Evolutionary conservation across 2,888 invertebrate species (phyloP).

Genomic region (Stenurella melanura): DNA sequence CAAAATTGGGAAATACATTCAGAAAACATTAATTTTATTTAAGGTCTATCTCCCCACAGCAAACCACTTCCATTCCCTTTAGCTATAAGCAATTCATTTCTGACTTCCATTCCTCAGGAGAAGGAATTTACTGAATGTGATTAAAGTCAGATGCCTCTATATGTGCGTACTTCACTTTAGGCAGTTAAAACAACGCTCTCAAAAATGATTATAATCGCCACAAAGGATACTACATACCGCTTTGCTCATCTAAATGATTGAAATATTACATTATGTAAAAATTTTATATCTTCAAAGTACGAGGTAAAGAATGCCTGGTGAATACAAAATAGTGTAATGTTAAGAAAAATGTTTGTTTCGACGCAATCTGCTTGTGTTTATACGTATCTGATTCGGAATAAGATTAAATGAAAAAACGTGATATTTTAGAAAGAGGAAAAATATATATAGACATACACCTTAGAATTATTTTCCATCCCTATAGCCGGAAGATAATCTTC

Average conservation of each 20-base stretch:
- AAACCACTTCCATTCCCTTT: conserved; percentile 54
- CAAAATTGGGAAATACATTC: conserved; percentile 25
- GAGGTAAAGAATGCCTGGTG: background rate
- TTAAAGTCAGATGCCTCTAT: conserved; percentile 48
- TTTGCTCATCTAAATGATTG: background rate
- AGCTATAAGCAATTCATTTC: conserved; percentile 59
- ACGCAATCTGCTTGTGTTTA: too few species aligned
- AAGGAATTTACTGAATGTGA: conserved; percentile 51
- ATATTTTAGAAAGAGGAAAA: too few species aligned
- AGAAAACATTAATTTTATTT: conserved; percentile 54
- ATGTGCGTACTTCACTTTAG: conserved; percentile 15
- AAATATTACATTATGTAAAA: background rate
- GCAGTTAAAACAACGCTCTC: background rate
- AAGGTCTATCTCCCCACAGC: conserved; percentile 46
- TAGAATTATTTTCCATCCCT: too few species aligned
- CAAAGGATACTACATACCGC: background rate
- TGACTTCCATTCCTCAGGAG: conserved; percentile 56
- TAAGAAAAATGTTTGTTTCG: too few species aligned
- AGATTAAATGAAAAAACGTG: too few species aligned
- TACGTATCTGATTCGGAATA: too few species aligned
- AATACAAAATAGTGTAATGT: background rate
- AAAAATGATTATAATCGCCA: background rate
- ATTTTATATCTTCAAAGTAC: background rate
- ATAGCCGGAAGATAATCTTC: too few species aligned
- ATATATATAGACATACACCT: too few species aligned